A percentile compares a stretch with the other conserved stretches of the same genome.
phyloP scores from a whole-genome alignment of 2,888 invertebrate genomes.

The Cerastis rubricosa region DNA sequence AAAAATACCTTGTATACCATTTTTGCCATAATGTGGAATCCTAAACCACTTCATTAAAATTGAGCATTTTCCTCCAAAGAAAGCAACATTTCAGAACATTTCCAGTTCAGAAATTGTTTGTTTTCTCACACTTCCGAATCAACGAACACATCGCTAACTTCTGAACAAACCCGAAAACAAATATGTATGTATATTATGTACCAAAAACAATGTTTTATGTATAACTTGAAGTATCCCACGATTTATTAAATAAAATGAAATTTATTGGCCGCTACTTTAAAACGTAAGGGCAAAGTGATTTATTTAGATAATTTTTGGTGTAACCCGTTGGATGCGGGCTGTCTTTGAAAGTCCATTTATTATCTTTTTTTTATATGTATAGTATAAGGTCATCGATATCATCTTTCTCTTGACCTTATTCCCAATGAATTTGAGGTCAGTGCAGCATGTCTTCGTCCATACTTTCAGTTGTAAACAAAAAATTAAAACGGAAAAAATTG shows the following conservation, averaged over 20 bases:
- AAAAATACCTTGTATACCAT: neutral
- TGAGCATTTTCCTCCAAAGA: neutral
- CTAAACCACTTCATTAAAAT: neutral
- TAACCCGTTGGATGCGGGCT: conserved; percentile 30
- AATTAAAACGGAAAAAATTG: too few relatives aligned
- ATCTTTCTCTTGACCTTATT: too few relatives aligned
- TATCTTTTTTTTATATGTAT: neutral
- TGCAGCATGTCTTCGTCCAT: too few relatives aligned
- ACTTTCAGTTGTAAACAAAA: too few relatives aligned
- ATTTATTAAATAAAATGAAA: conserved; percentile 66
- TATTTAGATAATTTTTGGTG: conserved; percentile 48
- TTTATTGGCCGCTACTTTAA: conserved; percentile 61
- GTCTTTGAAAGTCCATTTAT: neutral
- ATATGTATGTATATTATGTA: conserved; percentile 39
- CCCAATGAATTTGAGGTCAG: too few relatives aligned
- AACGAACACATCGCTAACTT: conserved; percentile 44
- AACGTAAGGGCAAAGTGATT: conserved; percentile 54
- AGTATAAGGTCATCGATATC: too few relatives aligned
- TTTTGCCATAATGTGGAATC: neutral
- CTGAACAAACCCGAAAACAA: conserved; percentile 50
- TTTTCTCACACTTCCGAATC: conserved; percentile 53
- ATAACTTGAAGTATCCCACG: conserved; percentile 48
- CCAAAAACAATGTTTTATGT: conserved; percentile 64
- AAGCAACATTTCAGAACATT: conserved; percentile 25
- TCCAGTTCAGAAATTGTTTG: conserved; percentile 24